Base-by-base conservation (phyloP, 2,888 invertebrate genomes). In the Timema podura region DNA sequence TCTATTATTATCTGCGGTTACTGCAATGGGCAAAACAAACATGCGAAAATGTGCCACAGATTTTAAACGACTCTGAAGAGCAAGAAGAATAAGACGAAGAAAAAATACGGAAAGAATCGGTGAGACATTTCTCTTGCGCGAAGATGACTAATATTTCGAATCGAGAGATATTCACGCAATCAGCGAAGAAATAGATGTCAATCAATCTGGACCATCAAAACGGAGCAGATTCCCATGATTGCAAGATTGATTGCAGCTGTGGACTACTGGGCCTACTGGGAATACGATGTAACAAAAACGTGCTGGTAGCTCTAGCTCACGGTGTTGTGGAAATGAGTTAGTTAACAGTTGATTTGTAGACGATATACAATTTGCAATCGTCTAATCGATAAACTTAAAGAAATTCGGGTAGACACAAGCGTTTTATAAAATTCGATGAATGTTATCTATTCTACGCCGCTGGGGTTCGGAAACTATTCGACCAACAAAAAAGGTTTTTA, bases 231-330 rank as follows among this genome's bases (percentile, higher is more conserved):
- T 54, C 16, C 68, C 64, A 49, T 66, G 47, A 69, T 69, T 67
- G 65, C 57, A 13, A 30, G 30, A 30, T 15, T 71, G 61, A 67
- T 48, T 72, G 64, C 54, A 67, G 51, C 67, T 54, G 46, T 65
- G 8, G 77, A 77, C 77, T 77, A 78, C 49, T 77, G 78, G 75
- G 77, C 78, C 77, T 77, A 74, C 66, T 76, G 77, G 30, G 30
- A 30, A 30, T 30, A 30, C 30, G 30, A 30, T 3, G 30, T 30
- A n/a, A 30, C 30, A 30, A 30, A 30, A 30, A 2, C 30, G 76
- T 76, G 73, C 76, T 75, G 72, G 13, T 65, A 75, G 76, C 76
- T 77, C 75, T 77, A 79, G 77, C 64, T 61, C 61, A 49, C 13
- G 44, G 64, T 64, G 16, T 47, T 64, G 68, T 16, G 64, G 48